These are phyloP conservation scores for Sipunculus nudus DNA, from an alignment of 2,888 invertebrate species.

Conservation along the genomic window DNA sequence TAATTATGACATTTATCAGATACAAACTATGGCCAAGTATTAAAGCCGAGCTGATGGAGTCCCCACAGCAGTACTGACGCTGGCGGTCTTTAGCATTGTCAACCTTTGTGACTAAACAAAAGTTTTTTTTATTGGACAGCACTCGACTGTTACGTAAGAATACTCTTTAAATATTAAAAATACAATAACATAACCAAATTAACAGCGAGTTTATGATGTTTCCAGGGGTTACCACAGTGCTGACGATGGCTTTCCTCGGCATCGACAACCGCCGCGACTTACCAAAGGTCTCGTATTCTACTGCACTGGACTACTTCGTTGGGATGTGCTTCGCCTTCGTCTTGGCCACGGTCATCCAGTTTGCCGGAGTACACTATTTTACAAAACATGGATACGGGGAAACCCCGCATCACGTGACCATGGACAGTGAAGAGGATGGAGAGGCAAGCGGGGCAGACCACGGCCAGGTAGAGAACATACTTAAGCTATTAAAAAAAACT, in stretches of 20 bases:
- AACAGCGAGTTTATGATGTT: not conserved
- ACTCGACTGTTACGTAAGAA: too few relatives aligned
- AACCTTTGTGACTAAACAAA: too few relatives aligned
- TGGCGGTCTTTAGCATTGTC: too few relatives aligned
- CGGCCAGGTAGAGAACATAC: too few relatives aligned
- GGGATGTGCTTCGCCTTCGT: slow-evolving; percentile 77
- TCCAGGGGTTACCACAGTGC: slow-evolving; percentile 81
- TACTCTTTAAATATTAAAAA: too few relatives aligned
- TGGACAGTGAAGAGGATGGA: slow-evolving; percentile 1
- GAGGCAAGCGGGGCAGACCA: slow-evolving; percentile 7
- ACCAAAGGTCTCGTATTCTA: slow-evolving; percentile 85
- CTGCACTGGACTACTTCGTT: slow-evolving; percentile 86
- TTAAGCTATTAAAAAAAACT: too few relatives aligned
- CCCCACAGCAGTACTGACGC: too few relatives aligned
- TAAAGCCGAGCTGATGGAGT: too few relatives aligned
- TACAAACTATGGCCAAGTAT: too few relatives aligned
- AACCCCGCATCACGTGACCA: slow-evolving; percentile 5
- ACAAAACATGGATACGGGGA: slow-evolving; percentile 85
- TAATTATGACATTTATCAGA: too few relatives aligned
- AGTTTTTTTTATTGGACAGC: too few relatives aligned
- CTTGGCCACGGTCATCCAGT: slow-evolving; percentile 90
- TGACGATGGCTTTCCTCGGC: slow-evolving; percentile 86
- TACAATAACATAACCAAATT: too few relatives aligned
- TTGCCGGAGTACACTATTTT: slow-evolving; percentile 96
- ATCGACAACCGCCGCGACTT: slow-evolving; percentile 82